A percentile compares a stretch with the other conserved stretches of the same genome.
These are phyloP conservation scores for Phataginus tetradactyla DNA, from an alignment of 2,797 vertebrate genomes.

Conservation along the genomic window DNA sequence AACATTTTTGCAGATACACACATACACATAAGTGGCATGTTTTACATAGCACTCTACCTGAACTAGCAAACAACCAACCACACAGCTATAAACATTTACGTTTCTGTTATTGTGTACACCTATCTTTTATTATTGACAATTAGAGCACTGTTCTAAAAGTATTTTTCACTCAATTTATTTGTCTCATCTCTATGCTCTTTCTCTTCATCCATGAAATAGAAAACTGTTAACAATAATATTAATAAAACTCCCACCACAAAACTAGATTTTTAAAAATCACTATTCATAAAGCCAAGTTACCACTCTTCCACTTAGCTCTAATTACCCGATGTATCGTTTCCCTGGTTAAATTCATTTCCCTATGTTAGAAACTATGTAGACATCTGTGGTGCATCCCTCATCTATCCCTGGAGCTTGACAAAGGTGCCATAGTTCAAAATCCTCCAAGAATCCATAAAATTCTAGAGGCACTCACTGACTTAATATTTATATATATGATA, in stretches of 20 bases:
- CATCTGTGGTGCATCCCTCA: background rate
- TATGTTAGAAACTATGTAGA: background rate
- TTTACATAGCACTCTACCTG: background rate
- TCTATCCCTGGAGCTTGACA: background rate
- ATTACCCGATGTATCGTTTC: background rate
- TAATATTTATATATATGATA: background rate
- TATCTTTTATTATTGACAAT: background rate
- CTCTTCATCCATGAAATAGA: background rate
- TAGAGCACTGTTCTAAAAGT: background rate
- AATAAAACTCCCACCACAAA: slow-evolving; percentile 17
- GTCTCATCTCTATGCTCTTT: background rate
- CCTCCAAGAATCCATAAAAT: background rate
- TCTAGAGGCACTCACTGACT: background rate
- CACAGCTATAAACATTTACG: background rate
- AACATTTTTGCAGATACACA: background rate
- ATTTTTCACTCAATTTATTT: background rate
- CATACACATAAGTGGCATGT: background rate
- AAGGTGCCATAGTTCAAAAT: slow-evolving; percentile 20
- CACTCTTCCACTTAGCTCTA: background rate
- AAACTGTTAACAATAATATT: background rate
- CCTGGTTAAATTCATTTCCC: background rate
- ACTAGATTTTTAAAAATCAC: slow-evolving; percentile 12
- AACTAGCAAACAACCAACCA: background rate
- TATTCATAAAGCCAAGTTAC: slow-evolving; percentile 2
- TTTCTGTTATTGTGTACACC: background rate